phyloP scores from a whole-genome alignment of 2,888 invertebrate species.

The Synanthedon vespiformis region DNA sequence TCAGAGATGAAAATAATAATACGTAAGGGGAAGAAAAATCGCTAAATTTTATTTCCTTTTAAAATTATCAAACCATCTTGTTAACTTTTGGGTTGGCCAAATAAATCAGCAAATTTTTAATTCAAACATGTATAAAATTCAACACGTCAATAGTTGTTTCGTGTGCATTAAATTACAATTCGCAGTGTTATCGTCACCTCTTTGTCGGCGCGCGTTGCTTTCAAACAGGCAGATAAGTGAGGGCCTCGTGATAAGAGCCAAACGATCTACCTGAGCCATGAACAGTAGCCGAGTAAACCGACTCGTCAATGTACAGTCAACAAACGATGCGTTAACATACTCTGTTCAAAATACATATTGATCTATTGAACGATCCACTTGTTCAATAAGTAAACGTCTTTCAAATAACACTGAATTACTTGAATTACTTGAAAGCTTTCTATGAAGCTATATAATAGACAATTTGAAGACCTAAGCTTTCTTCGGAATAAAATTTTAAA shows the following conservation, averaged over 20 bases:
- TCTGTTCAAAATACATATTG: conserved; percentile 31
- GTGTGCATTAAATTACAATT: conserved; percentile 26
- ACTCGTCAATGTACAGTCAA: conserved; percentile 63
- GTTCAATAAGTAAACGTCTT: no score
- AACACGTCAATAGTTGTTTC: conserved; percentile 11
- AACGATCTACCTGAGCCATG: conserved; percentile 12
- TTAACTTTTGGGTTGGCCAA: conserved; percentile 24
- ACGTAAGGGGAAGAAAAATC: no score
- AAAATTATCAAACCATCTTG: no score
- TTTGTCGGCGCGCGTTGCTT: conserved; percentile 51
- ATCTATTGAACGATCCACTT: conserved; percentile 8
- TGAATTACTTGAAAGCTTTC: no score
- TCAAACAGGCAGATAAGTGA: conserved; percentile 55
- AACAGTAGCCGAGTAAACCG: conserved; percentile 58
- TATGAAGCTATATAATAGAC: no score
- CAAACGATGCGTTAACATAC: conserved; percentile 26
- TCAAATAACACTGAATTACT: no score
- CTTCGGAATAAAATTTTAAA: no score
- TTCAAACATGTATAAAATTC: conserved; percentile 11
- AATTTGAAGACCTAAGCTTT: no score
- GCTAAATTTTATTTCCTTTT: no score
- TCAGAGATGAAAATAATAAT: no score
- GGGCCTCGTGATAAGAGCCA: conserved; percentile 42
- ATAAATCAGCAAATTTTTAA: not conserved
- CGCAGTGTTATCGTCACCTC: conserved; percentile 53